A percentile compares a stretch with the other conserved stretches of the same genome.
Conservation (phyloP, 2,113 vertebrate genomes). For the Centropristis striata region DNA sequence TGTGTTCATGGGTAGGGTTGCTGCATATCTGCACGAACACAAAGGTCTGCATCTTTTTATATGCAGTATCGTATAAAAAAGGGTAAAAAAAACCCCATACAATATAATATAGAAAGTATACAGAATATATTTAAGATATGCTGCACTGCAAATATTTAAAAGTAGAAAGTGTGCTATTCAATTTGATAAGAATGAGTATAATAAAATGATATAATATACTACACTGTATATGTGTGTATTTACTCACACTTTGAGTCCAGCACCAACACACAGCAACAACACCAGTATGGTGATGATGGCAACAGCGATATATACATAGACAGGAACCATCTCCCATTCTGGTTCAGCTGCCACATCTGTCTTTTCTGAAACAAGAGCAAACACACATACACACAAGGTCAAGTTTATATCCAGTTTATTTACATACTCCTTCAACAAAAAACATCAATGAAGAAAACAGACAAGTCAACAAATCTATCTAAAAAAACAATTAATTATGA, state of each 20-base stretch:
- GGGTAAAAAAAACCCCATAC: no score
- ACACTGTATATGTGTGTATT: not conserved
- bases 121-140: no score
- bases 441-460: not conserved
- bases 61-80: no score
- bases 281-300: conserved; percentile 41
- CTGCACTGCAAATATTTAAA: no score
- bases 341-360: not conserved
- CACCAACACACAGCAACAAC: conserved; percentile 40
- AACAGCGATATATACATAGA: conserved; percentile 28
- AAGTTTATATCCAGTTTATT: not conserved
- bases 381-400: conserved; percentile 7
- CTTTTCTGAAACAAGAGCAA: conserved; percentile 19
- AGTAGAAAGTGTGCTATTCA: no score
- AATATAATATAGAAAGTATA: no score
- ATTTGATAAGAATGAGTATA: no score
- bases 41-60: no score
- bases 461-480: not conserved
- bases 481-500: not conserved
- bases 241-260: conserved; percentile 56
- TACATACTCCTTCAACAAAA: not conserved
- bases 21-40: no score
- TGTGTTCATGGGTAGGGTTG: no score
- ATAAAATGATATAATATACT: not conserved
- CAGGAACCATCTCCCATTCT: not conserved